These are phyloP conservation scores for Sinotaia quadrata DNA, from an alignment of 2,888 invertebrate species.

Conservation along the genomic window DNA sequence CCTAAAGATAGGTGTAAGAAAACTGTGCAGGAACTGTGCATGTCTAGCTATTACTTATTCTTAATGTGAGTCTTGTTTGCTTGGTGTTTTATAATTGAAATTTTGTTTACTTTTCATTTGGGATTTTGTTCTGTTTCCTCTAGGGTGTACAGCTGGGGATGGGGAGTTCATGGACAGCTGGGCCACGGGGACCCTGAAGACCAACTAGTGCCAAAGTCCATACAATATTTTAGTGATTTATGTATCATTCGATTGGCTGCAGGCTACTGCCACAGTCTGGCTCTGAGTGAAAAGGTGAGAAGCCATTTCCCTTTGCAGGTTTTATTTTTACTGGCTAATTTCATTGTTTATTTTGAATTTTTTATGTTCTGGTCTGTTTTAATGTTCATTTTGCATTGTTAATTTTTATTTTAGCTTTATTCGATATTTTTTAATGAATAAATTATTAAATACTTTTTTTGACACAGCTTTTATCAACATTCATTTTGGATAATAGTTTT, in stretches of 20 bases:
- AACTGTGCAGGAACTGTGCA: no score
- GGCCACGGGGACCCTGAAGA: constrained; percentile 88
- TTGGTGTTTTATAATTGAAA: no score
- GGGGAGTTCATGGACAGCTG: constrained; percentile 95
- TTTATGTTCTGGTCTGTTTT: neutral
- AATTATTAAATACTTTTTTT: no score
- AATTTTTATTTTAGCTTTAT: neutral
- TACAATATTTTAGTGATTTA: constrained; percentile 73
- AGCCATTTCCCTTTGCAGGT: neutral
- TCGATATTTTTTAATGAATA: no score
- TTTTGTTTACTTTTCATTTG: no score
- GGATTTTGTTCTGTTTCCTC: no score
- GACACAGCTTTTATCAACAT: no score
- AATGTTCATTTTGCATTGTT: neutral
- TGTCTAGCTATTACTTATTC: no score
- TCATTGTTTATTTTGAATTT: neutral
- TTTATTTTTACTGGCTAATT: neutral
- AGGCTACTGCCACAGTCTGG: constrained; percentile 83
- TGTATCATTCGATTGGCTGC: constrained; percentile 79
- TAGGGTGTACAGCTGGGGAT: constrained; percentile 92
- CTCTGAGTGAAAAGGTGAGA: constrained; percentile 77
- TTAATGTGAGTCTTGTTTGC: no score
- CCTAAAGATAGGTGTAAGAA: no score
- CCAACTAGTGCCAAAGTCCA: constrained; percentile 75
- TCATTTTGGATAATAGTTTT: no score